Evolutionary conservation across 2,113 vertebrate species (phyloP), one percentile per base, ranked within the genome.

Genomic region (Fulica atra): DNA sequence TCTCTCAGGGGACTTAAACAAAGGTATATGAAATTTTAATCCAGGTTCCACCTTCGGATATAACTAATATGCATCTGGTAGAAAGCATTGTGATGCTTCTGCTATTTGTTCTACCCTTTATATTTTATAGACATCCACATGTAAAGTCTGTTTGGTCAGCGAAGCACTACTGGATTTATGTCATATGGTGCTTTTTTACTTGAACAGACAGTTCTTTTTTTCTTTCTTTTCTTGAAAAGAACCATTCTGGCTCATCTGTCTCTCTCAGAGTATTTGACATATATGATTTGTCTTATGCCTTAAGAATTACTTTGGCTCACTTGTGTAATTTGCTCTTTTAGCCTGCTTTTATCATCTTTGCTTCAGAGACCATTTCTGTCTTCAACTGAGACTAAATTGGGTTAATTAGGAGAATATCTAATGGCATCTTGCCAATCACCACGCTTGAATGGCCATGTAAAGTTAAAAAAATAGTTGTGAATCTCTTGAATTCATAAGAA

Each of bases 401-500:
- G n/a, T 96, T 97, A 95, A 96, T 96, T 96, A 92, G 92, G 53
- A 95, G 91, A 96, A 87, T 95, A 96, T 93, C 77, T 94, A 91
- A 91, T 93, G 93, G 86, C 86, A 40, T 64, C 65, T 76, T 91
- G 90, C 95, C 92, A 61, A 72, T 90, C 65, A 89, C 31, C 63
- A 57, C 84, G 93, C 88, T 31, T 92, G 80, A 96, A 86, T 87
- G 38, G 28, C 53, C 53, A 78, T 1, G 4, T 56, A 81, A 95
- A 86, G 29, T 84, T 38, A 10, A 61, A 80, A 7, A 44, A 36
- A 31, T n/a, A 17, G 0, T 8, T 11, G 5, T 59, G 13, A 63
- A 80, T 92, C 25, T 42, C 65, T 69, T 72, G 54, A 79, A 36
- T 80, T 85, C 19, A 13, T 74, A 35, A 17, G 9, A 86, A 86